phyloP scores from a whole-genome alignment of 1,140 invertebrate species.

The Asbolus verrucosus region DNA sequence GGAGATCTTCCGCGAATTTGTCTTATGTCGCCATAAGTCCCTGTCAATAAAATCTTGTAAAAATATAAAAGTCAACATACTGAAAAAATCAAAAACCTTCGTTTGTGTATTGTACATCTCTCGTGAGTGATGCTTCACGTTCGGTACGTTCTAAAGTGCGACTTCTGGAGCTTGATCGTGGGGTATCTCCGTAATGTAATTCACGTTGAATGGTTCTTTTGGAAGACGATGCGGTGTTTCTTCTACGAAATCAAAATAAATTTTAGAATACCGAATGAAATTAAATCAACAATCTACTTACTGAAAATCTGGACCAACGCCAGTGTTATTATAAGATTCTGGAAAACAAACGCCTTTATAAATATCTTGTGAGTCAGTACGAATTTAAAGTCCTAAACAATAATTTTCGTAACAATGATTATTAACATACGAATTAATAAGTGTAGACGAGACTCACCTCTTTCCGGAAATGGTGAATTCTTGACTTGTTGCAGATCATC shows the following conservation, averaged over 20 bases:
- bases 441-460: conserved; percentile 49
- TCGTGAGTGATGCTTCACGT: conserved; percentile 52
- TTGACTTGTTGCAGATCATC: conserved; percentile 69
- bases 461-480: conserved; percentile 54
- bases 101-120: conserved; percentile 58
- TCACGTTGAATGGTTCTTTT: conserved; percentile 49
- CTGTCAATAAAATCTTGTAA: conserved; percentile 41
- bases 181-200: conserved; percentile 60
- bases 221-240: not conserved
- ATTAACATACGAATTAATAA: conserved; percentile 30
- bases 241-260: conserved; percentile 24
- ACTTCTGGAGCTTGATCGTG: conserved; percentile 48
- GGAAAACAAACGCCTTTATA: conserved; percentile 55
- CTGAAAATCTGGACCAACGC: conserved; percentile 61
- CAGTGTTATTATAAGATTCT: conserved; percentile 59
- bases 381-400: conserved; percentile 11
- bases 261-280: conserved; percentile 32
- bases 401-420: conserved; percentile 23
- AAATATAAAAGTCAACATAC: conserved; percentile 1
- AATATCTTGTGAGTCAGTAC: conserved; percentile 46
- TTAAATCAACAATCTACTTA: conserved; percentile 58
- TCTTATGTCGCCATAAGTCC: conserved; percentile 59
- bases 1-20: conserved; percentile 53
- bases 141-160: conserved; percentile 56
- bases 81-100: conserved; percentile 54